Conservation (phyloP, 2,113 vertebrate genomes). For the Psophia crepitans region DNA sequence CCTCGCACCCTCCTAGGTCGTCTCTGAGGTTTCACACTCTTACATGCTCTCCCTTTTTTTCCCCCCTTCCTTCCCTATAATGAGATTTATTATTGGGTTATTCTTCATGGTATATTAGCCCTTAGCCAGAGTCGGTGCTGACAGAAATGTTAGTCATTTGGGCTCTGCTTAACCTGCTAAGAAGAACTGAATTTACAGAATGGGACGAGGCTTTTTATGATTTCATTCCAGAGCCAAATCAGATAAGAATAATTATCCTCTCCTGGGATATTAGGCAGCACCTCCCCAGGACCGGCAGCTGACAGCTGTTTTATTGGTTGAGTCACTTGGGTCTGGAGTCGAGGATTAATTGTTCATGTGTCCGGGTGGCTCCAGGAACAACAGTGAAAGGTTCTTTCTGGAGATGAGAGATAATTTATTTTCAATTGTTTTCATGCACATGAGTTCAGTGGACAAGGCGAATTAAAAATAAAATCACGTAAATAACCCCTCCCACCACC, state of each 20-base stretch:
- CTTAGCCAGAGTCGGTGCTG: constrained; percentile 58
- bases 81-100: constrained; percentile 69
- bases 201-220: constrained; percentile 79
- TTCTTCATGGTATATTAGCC: constrained; percentile 69
- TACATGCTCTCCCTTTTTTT: background rate
- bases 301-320: constrained; percentile 81
- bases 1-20: background rate
- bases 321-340: constrained; percentile 70
- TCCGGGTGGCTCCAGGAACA: constrained; percentile 69
- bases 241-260: constrained; percentile 91
- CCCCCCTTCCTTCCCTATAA: background rate
- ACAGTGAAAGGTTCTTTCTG: constrained; percentile 68
- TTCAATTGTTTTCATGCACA: constrained; percentile 56
- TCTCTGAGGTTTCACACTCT: constrained; percentile 19
- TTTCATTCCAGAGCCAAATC: constrained; percentile 91
- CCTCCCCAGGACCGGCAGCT: constrained; percentile 84
- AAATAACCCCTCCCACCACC: background rate
- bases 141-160: constrained; percentile 78
- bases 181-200: constrained; percentile 79
- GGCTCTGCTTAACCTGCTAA: constrained; percentile 75
- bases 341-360: constrained; percentile 75
- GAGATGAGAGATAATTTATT: constrained; percentile 74
- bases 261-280: constrained; percentile 86
- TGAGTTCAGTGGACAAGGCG: constrained; percentile 32
- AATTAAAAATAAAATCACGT: constrained; percentile 42